phyloP scores from a whole-genome alignment of 1,140 invertebrate species.

The Dreissena polymorpha region DNA sequence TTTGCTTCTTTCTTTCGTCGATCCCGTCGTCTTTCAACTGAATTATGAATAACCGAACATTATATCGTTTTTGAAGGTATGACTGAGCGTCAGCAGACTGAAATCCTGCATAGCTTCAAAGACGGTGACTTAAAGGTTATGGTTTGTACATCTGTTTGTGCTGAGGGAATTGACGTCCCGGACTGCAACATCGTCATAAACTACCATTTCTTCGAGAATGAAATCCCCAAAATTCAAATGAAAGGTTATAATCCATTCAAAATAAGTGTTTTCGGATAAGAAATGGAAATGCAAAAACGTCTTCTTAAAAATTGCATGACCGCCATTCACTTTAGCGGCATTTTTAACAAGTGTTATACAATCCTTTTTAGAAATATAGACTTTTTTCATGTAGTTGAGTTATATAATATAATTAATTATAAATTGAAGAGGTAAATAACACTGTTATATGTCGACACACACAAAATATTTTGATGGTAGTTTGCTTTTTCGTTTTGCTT shows the following conservation, averaged over 20 bases:
- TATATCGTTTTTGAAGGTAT: constrained; percentile 17
- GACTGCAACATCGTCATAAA: constrained; percentile 44
- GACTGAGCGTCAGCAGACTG: constrained; percentile 33
- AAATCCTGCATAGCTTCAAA: constrained; percentile 16
- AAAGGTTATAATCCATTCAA: constrained; percentile 11
- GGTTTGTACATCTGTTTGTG: constrained; percentile 50
- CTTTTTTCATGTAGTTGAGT: no score
- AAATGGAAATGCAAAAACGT: neutral
- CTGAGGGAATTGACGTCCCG: constrained; percentile 48
- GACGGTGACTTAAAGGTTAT: constrained; percentile 23
- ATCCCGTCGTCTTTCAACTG: neutral
- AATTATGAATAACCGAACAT: neutral
- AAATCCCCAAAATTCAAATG: constrained; percentile 52
- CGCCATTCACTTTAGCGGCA: neutral
- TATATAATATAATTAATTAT: no score
- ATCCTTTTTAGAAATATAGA: no score
- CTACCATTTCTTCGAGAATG: constrained; percentile 42
- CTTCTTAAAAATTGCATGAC: neutral
- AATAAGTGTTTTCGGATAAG: no score
- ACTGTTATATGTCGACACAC: no score
- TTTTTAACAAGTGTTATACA: neutral
- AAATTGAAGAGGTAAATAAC: no score
- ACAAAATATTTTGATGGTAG: neutral
- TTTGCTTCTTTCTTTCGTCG: neutral
- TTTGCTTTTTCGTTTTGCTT: neutral